phyloP scores from a whole-genome alignment of 2,797 vertebrate genomes.

The Etheostoma nigrum region DNA sequence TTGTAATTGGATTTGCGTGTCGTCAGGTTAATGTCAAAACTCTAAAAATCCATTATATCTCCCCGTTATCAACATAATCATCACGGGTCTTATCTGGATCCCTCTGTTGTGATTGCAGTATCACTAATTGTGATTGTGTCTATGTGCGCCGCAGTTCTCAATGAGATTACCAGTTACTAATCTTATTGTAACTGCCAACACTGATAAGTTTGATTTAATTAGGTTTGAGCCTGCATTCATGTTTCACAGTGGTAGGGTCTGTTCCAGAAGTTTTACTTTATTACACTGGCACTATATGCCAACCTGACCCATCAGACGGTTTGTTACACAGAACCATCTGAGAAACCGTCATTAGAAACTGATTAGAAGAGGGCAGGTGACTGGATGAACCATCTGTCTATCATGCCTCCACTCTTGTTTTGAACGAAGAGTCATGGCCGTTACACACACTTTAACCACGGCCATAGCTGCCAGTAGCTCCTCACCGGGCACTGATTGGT shows the following conservation, averaged over 20 bases:
- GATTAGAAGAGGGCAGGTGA: no score
- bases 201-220: constrained; percentile 27
- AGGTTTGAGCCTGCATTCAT: not conserved
- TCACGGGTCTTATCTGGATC: constrained; percentile 28
- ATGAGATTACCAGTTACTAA: not conserved
- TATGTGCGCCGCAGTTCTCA: not conserved
- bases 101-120: not conserved
- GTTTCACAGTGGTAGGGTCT: not conserved
- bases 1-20: not conserved
- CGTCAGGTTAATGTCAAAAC: constrained; percentile 19
- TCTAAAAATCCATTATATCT: constrained; percentile 14
- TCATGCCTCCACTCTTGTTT: no score
- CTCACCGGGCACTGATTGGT: no score
- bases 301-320: no score
- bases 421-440: no score
- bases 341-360: no score
- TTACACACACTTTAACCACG: no score
- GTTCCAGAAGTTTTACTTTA: not conserved
- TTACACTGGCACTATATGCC: no score
- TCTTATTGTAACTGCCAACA: constrained; percentile 16
- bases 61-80: constrained; percentile 10
- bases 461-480: no score
- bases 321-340: no score
- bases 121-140: not conserved
- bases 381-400: no score